A percentile compares a stretch with the other conserved stretches of the same genome.
phyloP scores from a whole-genome alignment of 2,113 vertebrate species.

The Regulus satrapa region DNA sequence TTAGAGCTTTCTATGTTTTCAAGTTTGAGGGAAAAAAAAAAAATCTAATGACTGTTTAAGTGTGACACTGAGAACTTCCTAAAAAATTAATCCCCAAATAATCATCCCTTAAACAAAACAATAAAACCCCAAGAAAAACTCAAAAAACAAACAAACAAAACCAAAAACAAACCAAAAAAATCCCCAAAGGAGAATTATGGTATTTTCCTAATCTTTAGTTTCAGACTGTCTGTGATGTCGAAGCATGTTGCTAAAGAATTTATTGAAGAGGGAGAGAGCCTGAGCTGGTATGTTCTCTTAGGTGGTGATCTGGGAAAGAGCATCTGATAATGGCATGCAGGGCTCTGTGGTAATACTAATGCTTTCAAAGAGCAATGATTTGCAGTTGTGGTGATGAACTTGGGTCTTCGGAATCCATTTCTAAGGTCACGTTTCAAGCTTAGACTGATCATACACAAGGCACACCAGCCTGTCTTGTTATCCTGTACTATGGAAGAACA shows the following conservation, averaged over 20 bases:
- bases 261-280: not conserved
- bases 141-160: too few species aligned
- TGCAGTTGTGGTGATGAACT: not conserved
- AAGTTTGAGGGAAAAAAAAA: not conserved
- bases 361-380: not conserved
- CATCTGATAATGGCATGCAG: not conserved
- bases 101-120: not conserved
- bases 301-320: not conserved
- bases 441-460: not conserved
- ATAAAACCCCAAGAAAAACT: too few species aligned
- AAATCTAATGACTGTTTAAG: not conserved
- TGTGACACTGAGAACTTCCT: not conserved
- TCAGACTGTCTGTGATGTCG: not conserved
- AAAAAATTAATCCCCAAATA: not conserved
- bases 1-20: not conserved
- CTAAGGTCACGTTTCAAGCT: not conserved
- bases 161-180: too few species aligned
- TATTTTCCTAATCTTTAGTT: not conserved
- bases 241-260: not conserved
- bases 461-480: not conserved
- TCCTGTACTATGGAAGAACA: rapidly evolving
- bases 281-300: not conserved
- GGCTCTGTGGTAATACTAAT: not conserved
- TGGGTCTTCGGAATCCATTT: not conserved
- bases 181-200: not conserved